Base-by-base conservation (phyloP, 1,140 invertebrate genomes). In the Drosophila ficusphila region DNA sequence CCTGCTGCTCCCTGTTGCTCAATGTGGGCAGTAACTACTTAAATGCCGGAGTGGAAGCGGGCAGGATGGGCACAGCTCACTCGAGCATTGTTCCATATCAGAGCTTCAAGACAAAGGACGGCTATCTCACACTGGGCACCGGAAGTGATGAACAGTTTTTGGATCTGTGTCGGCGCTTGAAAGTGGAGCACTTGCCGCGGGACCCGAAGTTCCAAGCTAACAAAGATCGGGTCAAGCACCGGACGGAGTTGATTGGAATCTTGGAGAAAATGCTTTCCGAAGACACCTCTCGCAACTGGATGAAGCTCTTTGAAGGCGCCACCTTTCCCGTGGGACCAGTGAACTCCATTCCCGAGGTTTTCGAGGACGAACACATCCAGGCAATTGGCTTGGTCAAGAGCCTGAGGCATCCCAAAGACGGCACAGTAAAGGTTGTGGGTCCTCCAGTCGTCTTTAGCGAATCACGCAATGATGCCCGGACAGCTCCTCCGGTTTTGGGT, bases 51-150 rank as follows among this genome's bases (percentile, higher is more conserved):
- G 93, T 94, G 75, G 96, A 98, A 83, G 95, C 95, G 0, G 92
- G 92, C 38, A 92, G 96, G 48, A 96, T 95, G 94, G 98, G 98
- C 3, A 99, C 97, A 0, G 96, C 96, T 4, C 98, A 99, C 92
- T 96, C 96, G 48, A 98, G 97, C 90, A 96, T 99, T 73, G 98
- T 99, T 0, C 98, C 98, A 0, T 99, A 99, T 90, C 95, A 99
- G 93, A 93, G 95, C 23, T 98, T 98, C 86, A 92, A 93, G 81
- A 97, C 97, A 0, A 94, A 93, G 85, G 95, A 97, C 92, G 96
- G 96, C 9, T 96, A 96, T 85, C 93, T 98, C 14, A 96, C 97
- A 1, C 92, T 99, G 18, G 97, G 97, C 3, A 94, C 96, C 39
- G 97, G 96, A 0, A 97, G 95, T 27, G 94, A 97, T 92, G 79